These are phyloP conservation scores for Oscheius onirici DNA, from an alignment of 2,888 invertebrate genomes.

Conservation along the genomic window DNA sequence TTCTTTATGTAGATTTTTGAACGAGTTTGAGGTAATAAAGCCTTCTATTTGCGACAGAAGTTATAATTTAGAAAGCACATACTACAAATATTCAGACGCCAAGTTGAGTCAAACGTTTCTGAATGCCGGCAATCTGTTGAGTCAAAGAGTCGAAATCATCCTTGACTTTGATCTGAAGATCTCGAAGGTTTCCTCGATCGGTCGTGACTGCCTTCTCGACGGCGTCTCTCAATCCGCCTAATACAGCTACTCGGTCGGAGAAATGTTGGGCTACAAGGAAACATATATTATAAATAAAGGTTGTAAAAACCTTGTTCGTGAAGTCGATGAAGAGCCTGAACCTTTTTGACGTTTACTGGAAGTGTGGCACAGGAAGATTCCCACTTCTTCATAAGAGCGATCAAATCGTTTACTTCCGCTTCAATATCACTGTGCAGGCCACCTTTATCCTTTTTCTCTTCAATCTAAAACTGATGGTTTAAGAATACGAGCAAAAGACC, in stretches of 20 bases:
- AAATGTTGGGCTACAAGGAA: conserved; percentile 48
- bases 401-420: conserved; percentile 47
- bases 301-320: conserved; percentile 51
- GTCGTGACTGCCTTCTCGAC: conserved; percentile 49
- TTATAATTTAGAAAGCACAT: not conserved
- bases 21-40: conserved; percentile 3
- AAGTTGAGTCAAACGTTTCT: conserved; percentile 13
- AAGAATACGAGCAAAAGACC: conserved; percentile 2
- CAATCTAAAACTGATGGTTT: conserved; percentile 18
- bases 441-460: conserved; percentile 45
- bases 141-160: conserved; percentile 18
- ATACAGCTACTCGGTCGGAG: conserved; percentile 45
- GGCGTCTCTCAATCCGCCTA: conserved; percentile 50
- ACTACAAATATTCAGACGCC: not conserved
- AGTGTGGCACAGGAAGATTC: conserved; percentile 51
- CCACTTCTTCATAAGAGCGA: conserved; percentile 53
- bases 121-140: conserved; percentile 12
- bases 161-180: conserved; percentile 17
- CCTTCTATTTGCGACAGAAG: conserved; percentile 16
- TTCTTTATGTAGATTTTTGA: conserved; percentile 16
- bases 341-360: conserved; percentile 53
- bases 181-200: conserved; percentile 17
- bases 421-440: conserved; percentile 44
- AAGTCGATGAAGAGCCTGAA: conserved; percentile 50
- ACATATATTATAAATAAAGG: not conserved